Percentiles rank a stretch among this genome's conserved stretches.
These are phyloP conservation scores for Pectinophora gossypiella DNA, from an alignment of 1,140 invertebrate genomes.

Conservation along the genomic window DNA sequence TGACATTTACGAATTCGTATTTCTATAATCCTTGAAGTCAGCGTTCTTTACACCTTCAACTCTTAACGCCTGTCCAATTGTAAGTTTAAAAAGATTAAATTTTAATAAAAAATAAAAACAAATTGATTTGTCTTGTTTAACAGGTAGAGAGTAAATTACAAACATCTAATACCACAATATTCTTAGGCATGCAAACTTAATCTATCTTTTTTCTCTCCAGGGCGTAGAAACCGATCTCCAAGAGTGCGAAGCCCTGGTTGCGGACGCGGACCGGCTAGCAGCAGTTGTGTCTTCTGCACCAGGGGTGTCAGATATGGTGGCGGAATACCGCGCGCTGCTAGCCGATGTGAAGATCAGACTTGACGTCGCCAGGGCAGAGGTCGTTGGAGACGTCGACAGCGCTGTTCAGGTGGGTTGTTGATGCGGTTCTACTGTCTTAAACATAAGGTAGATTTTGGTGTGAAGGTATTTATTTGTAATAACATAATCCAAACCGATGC, in stretches of 20 bases:
- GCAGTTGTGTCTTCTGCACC: slow-evolving; percentile 24
- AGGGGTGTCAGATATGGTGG: slow-evolving; percentile 50
- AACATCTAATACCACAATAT: no score
- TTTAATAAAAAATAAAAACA: no score
- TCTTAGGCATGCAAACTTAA: neutral
- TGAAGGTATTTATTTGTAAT: no score
- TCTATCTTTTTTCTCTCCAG: slow-evolving; percentile 21
- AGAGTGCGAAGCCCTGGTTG: slow-evolving; percentile 48
- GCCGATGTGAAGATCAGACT: slow-evolving; percentile 48
- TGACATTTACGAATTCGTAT: no score
- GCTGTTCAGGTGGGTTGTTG: slow-evolving; percentile 50
- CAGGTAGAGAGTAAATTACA: no score
- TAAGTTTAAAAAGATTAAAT: no score
- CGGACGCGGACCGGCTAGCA: slow-evolving; percentile 47
- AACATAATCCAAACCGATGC: no score
- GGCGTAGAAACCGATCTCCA: slow-evolving; percentile 48
- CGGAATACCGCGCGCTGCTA: slow-evolving; percentile 55
- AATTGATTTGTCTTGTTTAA: no score
- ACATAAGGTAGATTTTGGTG: neutral
- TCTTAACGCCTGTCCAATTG: no score
- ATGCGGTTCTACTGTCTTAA: neutral
- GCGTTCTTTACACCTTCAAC: no score
- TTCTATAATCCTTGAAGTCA: no score
- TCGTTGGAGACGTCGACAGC: slow-evolving; percentile 49
- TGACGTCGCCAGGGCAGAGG: slow-evolving; percentile 43